Evolutionary conservation across 2,888 invertebrate genomes (phyloP).

Genomic region (Enchytraeus crypticus): DNA sequence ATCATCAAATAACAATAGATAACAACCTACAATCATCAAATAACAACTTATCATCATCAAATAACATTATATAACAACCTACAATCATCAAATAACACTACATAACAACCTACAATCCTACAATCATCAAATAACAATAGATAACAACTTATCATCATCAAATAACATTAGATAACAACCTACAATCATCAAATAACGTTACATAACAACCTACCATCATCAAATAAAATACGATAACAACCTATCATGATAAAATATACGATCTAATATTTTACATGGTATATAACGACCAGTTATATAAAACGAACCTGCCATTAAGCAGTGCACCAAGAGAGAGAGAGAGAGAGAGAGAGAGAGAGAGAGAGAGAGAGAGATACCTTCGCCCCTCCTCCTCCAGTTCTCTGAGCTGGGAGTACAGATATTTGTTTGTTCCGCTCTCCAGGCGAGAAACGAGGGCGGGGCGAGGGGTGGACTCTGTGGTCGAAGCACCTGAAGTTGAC

Average conservation of each 20-base stretch:
- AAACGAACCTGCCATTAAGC: background rate
- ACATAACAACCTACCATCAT: too few species aligned
- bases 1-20: slow-evolving; percentile 50
- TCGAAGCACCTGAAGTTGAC: slow-evolving; percentile 58
- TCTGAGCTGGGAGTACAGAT: slow-evolving; percentile 34
- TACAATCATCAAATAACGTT: slow-evolving; percentile 36
- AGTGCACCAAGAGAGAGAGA: background rate
- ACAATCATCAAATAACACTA: slow-evolving; percentile 37
- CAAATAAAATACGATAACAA: too few species aligned
- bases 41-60: background rate
- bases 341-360: too few species aligned
- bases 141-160: background rate
- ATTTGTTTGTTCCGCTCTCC: slow-evolving; percentile 15
- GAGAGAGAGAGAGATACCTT: slow-evolving; percentile 25
- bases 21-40: slow-evolving; percentile 53
- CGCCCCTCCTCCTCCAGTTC: slow-evolving; percentile 38
- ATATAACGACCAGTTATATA: too few species aligned
- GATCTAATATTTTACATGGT: too few species aligned
- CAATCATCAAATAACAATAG: too few species aligned
- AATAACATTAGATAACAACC: background rate
- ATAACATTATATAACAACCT: background rate
- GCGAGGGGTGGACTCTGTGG: slow-evolving; percentile 53
- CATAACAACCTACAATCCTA: slow-evolving; percentile 57
- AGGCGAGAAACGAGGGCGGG: slow-evolving; percentile 44
- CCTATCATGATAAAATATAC: too few species aligned